Evolutionary conservation across 2,113 vertebrate genomes (phyloP).

Genomic region (Actinemys pallida): DNA sequence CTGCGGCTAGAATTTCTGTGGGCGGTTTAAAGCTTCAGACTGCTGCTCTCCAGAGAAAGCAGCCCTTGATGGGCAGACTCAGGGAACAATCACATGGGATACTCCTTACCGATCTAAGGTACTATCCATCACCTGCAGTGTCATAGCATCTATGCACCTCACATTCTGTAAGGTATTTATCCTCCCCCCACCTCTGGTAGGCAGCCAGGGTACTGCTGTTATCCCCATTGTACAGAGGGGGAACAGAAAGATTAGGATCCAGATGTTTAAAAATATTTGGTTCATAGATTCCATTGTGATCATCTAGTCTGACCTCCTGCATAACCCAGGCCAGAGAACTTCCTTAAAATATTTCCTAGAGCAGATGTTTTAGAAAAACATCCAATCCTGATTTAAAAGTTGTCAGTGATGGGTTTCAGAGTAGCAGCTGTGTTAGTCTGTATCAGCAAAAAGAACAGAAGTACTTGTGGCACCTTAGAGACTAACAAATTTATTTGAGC

Average conservation of each 20-base stretch:
- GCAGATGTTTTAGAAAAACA: too few species aligned
- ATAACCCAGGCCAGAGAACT: neutral
- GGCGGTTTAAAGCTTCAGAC: neutral
- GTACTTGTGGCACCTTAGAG: too few species aligned
- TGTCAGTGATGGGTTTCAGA: neutral
- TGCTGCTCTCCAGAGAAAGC: neutral
- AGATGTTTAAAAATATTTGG: neutral
- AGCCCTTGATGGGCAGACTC: neutral
- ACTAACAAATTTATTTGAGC: too few species aligned
- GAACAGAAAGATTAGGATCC: neutral
- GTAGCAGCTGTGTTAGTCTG: too few species aligned
- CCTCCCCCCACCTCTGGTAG: neutral
- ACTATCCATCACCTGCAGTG: neutral
- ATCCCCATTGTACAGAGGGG: neutral
- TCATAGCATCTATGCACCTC: too few species aligned
- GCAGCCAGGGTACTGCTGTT: neutral
- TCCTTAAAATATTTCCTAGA: neutral
- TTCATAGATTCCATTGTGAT: neutral
- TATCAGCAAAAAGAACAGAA: too few species aligned
- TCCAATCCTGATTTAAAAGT: neutral
- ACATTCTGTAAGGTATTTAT: neutral
- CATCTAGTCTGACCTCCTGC: neutral
- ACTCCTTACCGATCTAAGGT: neutral
- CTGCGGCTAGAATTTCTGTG: neutral
- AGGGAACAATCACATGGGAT: neutral